Evolutionary conservation across 2,888 invertebrate genomes (phyloP).

Genomic region (Xanthia togata): DNA sequence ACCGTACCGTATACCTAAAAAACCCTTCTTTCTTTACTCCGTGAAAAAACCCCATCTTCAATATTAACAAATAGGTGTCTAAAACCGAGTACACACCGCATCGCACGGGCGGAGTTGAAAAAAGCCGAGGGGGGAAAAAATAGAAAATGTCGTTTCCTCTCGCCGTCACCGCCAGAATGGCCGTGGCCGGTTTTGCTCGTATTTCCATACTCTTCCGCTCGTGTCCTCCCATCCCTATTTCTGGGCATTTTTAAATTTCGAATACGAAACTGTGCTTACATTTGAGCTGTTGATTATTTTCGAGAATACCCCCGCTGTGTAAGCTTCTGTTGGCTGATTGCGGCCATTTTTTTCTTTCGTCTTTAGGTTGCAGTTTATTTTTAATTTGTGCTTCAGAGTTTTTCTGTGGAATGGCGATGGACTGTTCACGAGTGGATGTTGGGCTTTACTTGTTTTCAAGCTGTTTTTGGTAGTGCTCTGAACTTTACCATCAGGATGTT

Average conservation of each 20-base stretch:
- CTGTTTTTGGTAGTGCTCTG: slow-evolving; percentile 58
- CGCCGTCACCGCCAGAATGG: slow-evolving; percentile 88
- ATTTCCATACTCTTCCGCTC: slow-evolving; percentile 79
- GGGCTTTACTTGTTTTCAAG: slow-evolving; percentile 51
- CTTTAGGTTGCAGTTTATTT: slow-evolving; percentile 63
- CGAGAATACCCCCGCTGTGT: slow-evolving; percentile 83
- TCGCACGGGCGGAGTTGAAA: slow-evolving; percentile 57
- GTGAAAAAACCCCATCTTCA: slow-evolving; percentile 46
- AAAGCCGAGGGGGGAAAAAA: slow-evolving; percentile 74
- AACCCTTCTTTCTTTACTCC: no score
- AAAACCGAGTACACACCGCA: slow-evolving; percentile 60
- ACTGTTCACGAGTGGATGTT: slow-evolving; percentile 48
- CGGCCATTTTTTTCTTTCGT: slow-evolving; percentile 73
- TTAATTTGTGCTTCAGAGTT: slow-evolving; percentile 67
- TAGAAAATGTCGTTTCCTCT: slow-evolving; percentile 86
- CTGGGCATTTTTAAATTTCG: slow-evolving; percentile 79
- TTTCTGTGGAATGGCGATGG: slow-evolving; percentile 55
- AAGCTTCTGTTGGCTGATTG: slow-evolving; percentile 84
- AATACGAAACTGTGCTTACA: slow-evolving; percentile 77
- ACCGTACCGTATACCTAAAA: slow-evolving; percentile 6
- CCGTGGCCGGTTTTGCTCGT: slow-evolving; percentile 82
- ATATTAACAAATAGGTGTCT: slow-evolving; percentile 66
- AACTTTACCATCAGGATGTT: slow-evolving; percentile 22
- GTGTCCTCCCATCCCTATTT: slow-evolving; percentile 77
- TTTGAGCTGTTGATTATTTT: slow-evolving; percentile 87